These are phyloP conservation scores for Cheilinus undulatus DNA, from an alignment of 2,113 vertebrate genomes.

Conservation along the genomic window DNA sequence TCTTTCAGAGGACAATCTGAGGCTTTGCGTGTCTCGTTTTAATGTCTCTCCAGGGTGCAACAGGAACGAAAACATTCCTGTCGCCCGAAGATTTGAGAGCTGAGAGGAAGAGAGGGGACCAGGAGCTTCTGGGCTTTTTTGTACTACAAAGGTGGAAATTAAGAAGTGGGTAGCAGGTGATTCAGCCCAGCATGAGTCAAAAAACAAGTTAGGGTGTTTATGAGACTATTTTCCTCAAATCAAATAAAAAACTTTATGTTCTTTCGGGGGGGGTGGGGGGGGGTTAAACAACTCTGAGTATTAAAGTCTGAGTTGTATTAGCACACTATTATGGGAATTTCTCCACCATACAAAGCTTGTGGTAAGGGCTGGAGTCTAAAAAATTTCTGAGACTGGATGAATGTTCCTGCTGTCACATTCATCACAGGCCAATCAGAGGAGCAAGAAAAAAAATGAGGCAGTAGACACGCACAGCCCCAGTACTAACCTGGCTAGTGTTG, in stretches of 20 bases:
- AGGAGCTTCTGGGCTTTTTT: background rate
- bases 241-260: constrained; percentile 27
- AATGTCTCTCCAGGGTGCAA: constrained; percentile 52
- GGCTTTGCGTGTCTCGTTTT: constrained; percentile 46
- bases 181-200: constrained; percentile 23
- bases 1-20: constrained; percentile 37
- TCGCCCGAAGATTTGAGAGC: constrained; percentile 38
- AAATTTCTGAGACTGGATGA: too few species aligned
- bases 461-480: too few species aligned
- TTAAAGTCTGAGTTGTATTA: background rate
- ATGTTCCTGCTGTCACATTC: too few species aligned
- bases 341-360: too few species aligned
- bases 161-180: constrained; percentile 28
- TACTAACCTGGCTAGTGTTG: too few species aligned
- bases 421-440: too few species aligned
- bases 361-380: too few species aligned
- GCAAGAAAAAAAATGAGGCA: too few species aligned
- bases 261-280: constrained; percentile 12
- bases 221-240: constrained; percentile 8
- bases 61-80: constrained; percentile 63
- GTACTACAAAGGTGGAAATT: background rate
- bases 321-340: background rate
- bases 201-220: constrained; percentile 29
- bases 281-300: background rate
- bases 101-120: background rate